Base-by-base conservation (phyloP, 2,113 vertebrate species). In the Oxyura jamaicensis region DNA sequence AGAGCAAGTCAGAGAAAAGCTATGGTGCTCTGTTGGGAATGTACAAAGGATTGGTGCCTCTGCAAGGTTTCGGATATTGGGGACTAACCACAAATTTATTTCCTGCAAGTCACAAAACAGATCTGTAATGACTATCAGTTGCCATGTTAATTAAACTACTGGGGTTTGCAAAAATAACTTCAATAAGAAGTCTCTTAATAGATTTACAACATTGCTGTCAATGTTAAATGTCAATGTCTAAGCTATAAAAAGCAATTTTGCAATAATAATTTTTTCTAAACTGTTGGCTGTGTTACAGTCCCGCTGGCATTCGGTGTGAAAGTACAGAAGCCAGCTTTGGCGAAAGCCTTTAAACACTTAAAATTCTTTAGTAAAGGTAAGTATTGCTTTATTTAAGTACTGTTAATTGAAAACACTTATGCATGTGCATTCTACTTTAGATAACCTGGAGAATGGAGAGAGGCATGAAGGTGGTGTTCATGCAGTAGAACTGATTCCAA, bases 401-500 rank as follows among this genome's bases (percentile, higher is more conserved):
- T 82, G 41, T 33, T 55, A 75, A 80, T 50, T 86, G 13, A 73
- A 75, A 73, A 53, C 42, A 31, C 18, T 95, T 89, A 90, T 84
- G 53, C 31, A 79, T 84, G 14, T 98, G 98, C 98, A 93, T 97
- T 96, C 91, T 90, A 84, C 97, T 13, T 97, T 97, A 68, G 98
- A 98, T 93, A 97, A 98, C 23, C 90, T 98, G 73, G 98, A 97
- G 69, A 99, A 99, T 59, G 98, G 98, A 75, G 97, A 97, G 17
- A 98, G 94, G 14, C 95, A 95, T 1, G 98, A 98, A 39, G 96
- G 93, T 36, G 90, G 93, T 5, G 68, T 95, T 48, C 96, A 92
- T 28, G 86, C 90, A 0, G 97, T 73, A 41, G 98, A 98, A 95
- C 85, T 97, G 15, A 96, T 98, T 94, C 96, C 97, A 71, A 91